Conservation (phyloP, 2,888 invertebrate species). For the Callinectes sapidus region DNA sequence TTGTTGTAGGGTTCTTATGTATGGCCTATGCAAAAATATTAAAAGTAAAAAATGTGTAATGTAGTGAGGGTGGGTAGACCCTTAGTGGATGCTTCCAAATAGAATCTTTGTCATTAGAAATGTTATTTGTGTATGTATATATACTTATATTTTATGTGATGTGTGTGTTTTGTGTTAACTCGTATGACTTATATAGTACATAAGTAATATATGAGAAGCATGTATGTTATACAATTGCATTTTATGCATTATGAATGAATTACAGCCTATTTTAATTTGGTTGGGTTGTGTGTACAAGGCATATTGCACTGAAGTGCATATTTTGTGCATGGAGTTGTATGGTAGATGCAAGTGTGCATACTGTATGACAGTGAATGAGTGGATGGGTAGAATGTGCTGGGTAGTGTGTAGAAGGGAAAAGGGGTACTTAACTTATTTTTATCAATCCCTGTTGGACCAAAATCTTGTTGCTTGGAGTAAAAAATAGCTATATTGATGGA, state of each 20-base stretch:
- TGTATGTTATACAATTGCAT: conserved; percentile 38
- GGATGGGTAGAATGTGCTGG: conserved; percentile 7
- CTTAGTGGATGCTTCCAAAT: conserved; percentile 55
- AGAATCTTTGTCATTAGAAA: conserved; percentile 50
- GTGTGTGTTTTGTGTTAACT: conserved; percentile 45
- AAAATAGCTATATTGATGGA: conserved; percentile 47
- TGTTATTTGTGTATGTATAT: conserved; percentile 53
- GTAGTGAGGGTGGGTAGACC: conserved; percentile 47
- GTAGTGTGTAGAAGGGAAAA: conserved; percentile 32
- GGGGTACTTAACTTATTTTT: conserved; percentile 54
- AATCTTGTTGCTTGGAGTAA: conserved; percentile 50
- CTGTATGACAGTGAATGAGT: background rate
- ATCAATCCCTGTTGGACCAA: conserved; percentile 56
- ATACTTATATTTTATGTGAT: conserved; percentile 45
- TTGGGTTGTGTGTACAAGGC: conserved; percentile 40
- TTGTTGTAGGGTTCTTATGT: conserved; percentile 56
- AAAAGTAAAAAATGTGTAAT: conserved; percentile 43
- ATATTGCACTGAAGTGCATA: background rate
- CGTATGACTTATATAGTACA: conserved; percentile 42
- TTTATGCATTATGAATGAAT: conserved; percentile 46
- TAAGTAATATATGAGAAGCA: conserved; percentile 18
- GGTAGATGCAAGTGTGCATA: background rate
- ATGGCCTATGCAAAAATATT: conserved; percentile 53
- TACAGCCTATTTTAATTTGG: conserved; percentile 4
- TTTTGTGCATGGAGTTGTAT: conserved; percentile 29